Conservation (phyloP, 2,888 invertebrate species). For the Chorisops tibialis region DNA sequence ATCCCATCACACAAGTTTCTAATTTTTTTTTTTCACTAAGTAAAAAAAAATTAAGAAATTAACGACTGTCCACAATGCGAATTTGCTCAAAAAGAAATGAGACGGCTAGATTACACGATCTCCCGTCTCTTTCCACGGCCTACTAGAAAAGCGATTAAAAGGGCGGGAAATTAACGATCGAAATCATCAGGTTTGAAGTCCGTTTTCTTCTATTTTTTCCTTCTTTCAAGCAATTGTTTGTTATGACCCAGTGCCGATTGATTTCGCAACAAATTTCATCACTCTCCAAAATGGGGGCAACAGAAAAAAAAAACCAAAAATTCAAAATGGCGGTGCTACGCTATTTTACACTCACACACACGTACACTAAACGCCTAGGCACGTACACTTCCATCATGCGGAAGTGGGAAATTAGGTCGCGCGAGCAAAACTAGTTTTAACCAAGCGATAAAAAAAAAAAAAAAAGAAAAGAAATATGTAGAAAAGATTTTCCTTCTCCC, state of each 20-base stretch:
- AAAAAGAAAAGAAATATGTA: slow-evolving; percentile 15
- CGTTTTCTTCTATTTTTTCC: no score
- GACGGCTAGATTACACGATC: neutral
- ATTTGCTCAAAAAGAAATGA: neutral
- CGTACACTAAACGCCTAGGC: neutral
- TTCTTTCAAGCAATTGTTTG: no score
- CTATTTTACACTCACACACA: slow-evolving; percentile 2
- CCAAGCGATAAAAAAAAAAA: slow-evolving; percentile 22
- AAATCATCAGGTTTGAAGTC: no score
- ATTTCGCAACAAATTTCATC: slow-evolving; percentile 9
- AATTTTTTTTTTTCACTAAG: slow-evolving; percentile 16
- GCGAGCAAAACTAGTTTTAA: slow-evolving; percentile 34
- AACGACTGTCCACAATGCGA: slow-evolving; percentile 12
- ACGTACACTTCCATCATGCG: slow-evolving; percentile 32
- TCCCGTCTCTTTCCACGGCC: neutral
- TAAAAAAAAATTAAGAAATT: slow-evolving; percentile 5
- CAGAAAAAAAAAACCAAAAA: slow-evolving; percentile 8
- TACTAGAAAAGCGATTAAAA: neutral
- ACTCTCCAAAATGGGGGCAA: neutral
- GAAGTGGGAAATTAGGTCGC: slow-evolving; percentile 41
- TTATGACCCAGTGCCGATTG: neutral
- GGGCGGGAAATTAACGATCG: slow-evolving; percentile 18
- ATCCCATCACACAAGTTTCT: slow-evolving; percentile 7
- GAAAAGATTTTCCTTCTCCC: no score
- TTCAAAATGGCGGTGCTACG: slow-evolving; percentile 18